Evolutionary conservation across 2,888 invertebrate species (phyloP), one percentile per base, ranked within the genome.

Genomic region (Cryptocheilus praepositus): DNA sequence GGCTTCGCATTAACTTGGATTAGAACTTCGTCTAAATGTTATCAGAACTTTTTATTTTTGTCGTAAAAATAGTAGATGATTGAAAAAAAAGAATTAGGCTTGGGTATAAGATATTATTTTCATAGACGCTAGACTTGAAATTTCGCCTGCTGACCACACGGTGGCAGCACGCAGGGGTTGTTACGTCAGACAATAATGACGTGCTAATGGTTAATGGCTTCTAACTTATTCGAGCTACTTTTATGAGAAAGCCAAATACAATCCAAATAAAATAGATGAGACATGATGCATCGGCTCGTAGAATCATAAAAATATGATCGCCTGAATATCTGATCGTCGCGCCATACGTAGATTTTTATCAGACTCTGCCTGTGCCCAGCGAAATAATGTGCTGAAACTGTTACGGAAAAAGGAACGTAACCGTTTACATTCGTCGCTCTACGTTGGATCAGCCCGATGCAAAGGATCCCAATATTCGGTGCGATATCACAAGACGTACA

Each of bases 261-360:
- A 83, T 85, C 82, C 91, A 91, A 89, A 91, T 90, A 89, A 91
- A 90, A 91, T 90, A 90, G 89, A 91, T 91, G 91, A 91, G 89
- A 89, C 86, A 91, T 91, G 91, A 91, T 89, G 90, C 90, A 89
- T 91, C 90, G 89, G 91, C 90, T 90, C 89, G 89, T 83, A 90
- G 90, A 90, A 90, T 88, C 90, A 90, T 90, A 90, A 90, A 90
- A 91, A 91, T 90, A 91, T 90, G 90, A 89, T 86, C 89, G 86
- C 83, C 75, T 79, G 78, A 82, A 72, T 62, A 70, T 74, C 75
- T 64, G 63, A 74, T 70, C 67, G 73, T 76, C 64, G 68, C 76
- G 45, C 67, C 70, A 76, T 72, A 76, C 58, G 71, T 73, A 52
- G 59, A 80, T 80, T 73, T 79, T 70, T 61, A 61, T 68, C 55